A percentile compares a stretch with the other conserved stretches of the same genome.
These are phyloP conservation scores for Osmerus mordax DNA, from an alignment of 2,113 vertebrate species.

Conservation along the genomic window DNA sequence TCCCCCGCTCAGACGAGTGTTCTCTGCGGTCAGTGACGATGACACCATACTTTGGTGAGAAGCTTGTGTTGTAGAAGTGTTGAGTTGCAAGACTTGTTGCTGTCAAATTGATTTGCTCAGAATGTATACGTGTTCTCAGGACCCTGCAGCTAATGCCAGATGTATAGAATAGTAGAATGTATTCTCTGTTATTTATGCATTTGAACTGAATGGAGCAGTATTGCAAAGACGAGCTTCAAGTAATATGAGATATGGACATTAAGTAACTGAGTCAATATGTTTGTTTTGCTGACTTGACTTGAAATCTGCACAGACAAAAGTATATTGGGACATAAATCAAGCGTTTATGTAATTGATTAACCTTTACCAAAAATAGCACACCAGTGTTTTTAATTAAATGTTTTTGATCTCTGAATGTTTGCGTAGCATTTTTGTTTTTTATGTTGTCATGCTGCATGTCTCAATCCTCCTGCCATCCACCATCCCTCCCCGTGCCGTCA, in stretches of 20 bases:
- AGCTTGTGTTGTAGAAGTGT: background rate
- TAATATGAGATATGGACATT: no score
- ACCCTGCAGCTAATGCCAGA: background rate
- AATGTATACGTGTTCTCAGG: background rate
- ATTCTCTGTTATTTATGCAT: constrained; percentile 40
- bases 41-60: background rate
- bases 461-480: background rate
- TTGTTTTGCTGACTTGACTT: constrained; percentile 6
- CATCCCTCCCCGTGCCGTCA: background rate
- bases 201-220: constrained; percentile 7
- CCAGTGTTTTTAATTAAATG: constrained; percentile 61
- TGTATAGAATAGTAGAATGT: background rate
- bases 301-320: constrained; percentile 22
- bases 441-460: background rate
- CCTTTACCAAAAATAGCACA: constrained; percentile 31
- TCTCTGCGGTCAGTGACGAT: background rate
- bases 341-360: constrained; percentile 45
- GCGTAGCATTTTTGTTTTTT: constrained; percentile 14
- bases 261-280: no score
- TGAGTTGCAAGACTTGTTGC: background rate
- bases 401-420: constrained; percentile 29
- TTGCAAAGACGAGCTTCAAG: no score
- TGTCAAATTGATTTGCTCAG: background rate
- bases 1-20: no score
- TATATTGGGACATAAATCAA: constrained; percentile 23